Conservation (phyloP, 2,888 invertebrate genomes). For the Chrysina gloriosa region DNA sequence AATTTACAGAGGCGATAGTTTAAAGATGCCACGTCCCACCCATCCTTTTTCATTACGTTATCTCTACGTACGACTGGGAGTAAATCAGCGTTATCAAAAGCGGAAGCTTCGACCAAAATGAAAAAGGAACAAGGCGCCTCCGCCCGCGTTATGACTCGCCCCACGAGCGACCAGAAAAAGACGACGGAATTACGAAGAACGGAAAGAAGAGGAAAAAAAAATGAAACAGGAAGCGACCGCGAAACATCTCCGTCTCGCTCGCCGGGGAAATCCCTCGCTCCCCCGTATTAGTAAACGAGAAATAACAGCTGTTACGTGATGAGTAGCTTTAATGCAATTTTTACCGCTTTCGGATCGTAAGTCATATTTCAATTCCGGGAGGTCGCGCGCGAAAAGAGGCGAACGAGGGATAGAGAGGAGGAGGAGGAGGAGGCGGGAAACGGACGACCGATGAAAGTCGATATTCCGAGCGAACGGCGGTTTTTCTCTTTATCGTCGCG, state of each 20-base stretch:
- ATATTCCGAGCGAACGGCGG: not conserved
- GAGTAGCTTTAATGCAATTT: constrained; percentile 61
- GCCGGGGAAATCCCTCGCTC: constrained; percentile 42
- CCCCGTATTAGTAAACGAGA: constrained; percentile 59
- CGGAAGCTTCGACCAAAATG: constrained; percentile 43
- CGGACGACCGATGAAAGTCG: not conserved
- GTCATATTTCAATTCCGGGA: constrained; percentile 58
- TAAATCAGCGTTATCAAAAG: constrained; percentile 60
- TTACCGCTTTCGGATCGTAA: constrained; percentile 56
- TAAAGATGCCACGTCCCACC: constrained; percentile 56
- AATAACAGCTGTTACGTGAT: constrained; percentile 65
- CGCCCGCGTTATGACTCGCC: not conserved
- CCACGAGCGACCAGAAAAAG: no score
- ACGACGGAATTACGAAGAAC: not conserved
- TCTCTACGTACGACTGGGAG: constrained; percentile 9
- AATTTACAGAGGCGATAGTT: constrained; percentile 13
- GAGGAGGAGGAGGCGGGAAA: not conserved
- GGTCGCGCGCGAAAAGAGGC: constrained; percentile 15
- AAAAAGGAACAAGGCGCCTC: constrained; percentile 43
- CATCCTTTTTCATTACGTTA: constrained; percentile 65
- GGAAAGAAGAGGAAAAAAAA: not conserved
- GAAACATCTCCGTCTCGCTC: not conserved
- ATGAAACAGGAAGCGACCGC: not conserved
- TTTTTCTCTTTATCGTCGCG: not conserved
- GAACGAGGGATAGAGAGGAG: not conserved